Percentiles rank a stretch among this genome's conserved stretches.
phyloP scores from a whole-genome alignment of 1,140 invertebrate species.

The Drosophila ficusphila region DNA sequence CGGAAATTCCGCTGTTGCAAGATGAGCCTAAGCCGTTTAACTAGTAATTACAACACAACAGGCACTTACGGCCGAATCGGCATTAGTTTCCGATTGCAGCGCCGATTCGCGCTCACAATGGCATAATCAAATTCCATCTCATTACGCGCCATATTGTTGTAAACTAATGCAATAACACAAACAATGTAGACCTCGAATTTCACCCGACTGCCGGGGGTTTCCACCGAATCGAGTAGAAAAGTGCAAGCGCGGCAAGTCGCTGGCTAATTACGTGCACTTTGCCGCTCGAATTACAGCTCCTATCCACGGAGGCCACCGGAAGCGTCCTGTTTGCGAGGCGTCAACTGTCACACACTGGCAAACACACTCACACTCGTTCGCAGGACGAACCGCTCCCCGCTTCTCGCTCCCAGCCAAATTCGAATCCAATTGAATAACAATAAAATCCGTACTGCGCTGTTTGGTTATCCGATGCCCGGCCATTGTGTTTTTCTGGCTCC shows the following conservation, averaged over 20 bases:
- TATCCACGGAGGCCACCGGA: conserved; percentile 48
- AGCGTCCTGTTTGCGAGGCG: conserved; percentile 73
- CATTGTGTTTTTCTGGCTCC: conserved; percentile 47
- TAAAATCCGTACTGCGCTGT: conserved; percentile 68
- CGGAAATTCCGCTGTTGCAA: conserved; percentile 33
- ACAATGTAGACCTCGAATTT: conserved; percentile 76
- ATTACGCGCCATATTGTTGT: conserved; percentile 82
- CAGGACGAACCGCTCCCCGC: conserved; percentile 14
- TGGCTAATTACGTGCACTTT: conserved; percentile 63
- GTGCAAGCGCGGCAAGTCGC: conserved; percentile 59
- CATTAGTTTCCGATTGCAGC: conserved; percentile 51
- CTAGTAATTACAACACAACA: conserved; percentile 62
- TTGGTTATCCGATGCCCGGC: conserved; percentile 70
- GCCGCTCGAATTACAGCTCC: conserved; percentile 59
- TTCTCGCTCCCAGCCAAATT: conserved; percentile 51
- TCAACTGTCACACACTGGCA: conserved; percentile 74
- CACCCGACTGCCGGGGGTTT: conserved; percentile 23
- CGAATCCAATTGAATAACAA: conserved; percentile 84
- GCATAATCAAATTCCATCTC: conserved; percentile 77
- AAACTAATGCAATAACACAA: conserved; percentile 82
- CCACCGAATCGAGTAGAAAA: conserved; percentile 57
- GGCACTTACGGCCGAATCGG: conserved; percentile 42
- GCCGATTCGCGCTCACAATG: conserved; percentile 44
- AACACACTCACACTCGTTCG: conserved; percentile 30
- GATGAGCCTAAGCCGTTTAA: conserved; percentile 65